Evolutionary conservation across 2,113 vertebrate genomes (phyloP).

Genomic region (Pelmatolapia mariae): DNA sequence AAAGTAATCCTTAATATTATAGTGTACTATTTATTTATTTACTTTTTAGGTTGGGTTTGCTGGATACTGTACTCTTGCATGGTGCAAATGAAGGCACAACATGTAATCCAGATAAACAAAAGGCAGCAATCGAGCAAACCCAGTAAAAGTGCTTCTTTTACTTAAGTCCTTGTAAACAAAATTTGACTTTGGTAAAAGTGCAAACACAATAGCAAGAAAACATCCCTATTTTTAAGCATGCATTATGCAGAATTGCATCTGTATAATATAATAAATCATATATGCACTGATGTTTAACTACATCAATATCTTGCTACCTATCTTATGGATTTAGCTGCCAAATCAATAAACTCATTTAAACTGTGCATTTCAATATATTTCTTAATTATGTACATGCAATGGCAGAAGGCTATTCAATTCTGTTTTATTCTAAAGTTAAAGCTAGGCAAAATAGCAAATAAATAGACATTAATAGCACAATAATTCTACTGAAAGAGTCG

Average conservation of each 20-base stretch:
- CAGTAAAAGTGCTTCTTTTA: too few relatives aligned
- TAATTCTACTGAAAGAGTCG: not conserved
- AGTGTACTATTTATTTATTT: not conserved
- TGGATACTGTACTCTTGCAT: not conserved
- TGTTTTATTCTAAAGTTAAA: not conserved
- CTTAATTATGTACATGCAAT: not conserved
- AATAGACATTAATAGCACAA: not conserved
- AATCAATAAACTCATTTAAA: not conserved
- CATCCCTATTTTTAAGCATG: not conserved
- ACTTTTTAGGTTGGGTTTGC: not conserved
- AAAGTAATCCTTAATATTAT: not conserved
- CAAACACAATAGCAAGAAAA: fast-evolving
- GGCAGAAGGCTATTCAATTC: not conserved
- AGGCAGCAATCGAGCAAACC: too few relatives aligned
- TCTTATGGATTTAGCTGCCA: not conserved
- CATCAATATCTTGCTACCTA: not conserved
- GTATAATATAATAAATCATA: not conserved
- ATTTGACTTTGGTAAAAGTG: not conserved
- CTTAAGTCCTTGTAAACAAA: not conserved
- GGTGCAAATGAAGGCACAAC: not conserved
- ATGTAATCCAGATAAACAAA: not conserved
- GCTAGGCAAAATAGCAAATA: not conserved
- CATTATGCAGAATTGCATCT: not conserved
- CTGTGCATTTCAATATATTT: not conserved
- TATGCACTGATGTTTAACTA: not conserved